A percentile compares a stretch with the other conserved stretches of the same genome.
phyloP scores from a whole-genome alignment of 2,113 vertebrate genomes.

The Hoplias malabaricus region DNA sequence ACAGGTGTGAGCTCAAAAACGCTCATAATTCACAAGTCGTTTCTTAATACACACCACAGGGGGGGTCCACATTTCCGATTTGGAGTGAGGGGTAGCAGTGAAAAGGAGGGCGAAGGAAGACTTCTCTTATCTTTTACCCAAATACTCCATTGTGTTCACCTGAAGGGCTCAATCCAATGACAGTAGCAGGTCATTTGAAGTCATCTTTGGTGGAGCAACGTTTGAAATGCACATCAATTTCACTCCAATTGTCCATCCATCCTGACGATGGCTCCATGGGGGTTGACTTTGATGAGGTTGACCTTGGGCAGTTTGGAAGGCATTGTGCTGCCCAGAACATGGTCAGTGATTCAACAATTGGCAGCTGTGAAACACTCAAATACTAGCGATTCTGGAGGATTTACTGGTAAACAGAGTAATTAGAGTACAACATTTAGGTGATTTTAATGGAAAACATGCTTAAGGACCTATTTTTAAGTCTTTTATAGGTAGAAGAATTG shows the following conservation, averaged over 20 bases:
- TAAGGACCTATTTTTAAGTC: no score
- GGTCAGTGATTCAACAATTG: not conserved
- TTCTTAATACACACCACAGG: constrained; percentile 34
- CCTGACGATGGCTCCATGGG: not conserved
- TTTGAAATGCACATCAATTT: constrained; percentile 12
- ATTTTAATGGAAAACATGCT: no score
- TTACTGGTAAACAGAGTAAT: not conserved
- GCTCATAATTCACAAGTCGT: constrained; percentile 45
- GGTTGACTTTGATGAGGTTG: constrained; percentile 19
- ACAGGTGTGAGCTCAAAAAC: constrained; percentile 63
- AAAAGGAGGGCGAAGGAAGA: not conserved
- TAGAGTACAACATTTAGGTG: no score
- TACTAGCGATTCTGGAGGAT: not conserved
- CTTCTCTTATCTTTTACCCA: constrained; percentile 10
- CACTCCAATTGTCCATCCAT: not conserved
- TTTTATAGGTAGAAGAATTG: no score
- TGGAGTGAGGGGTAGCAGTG: not conserved
- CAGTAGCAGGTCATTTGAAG: constrained; percentile 17
- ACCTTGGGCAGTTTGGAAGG: constrained; percentile 3
- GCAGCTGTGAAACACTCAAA: not conserved
- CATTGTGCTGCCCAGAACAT: not conserved
- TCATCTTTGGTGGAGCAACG: not conserved
- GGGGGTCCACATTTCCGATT: constrained; percentile 36
- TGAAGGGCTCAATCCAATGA: not conserved
- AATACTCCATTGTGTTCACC: not conserved